Evolutionary conservation across 1,140 invertebrate genomes (phyloP).

Genomic region (Cyrtorhinus lividipennis): DNA sequence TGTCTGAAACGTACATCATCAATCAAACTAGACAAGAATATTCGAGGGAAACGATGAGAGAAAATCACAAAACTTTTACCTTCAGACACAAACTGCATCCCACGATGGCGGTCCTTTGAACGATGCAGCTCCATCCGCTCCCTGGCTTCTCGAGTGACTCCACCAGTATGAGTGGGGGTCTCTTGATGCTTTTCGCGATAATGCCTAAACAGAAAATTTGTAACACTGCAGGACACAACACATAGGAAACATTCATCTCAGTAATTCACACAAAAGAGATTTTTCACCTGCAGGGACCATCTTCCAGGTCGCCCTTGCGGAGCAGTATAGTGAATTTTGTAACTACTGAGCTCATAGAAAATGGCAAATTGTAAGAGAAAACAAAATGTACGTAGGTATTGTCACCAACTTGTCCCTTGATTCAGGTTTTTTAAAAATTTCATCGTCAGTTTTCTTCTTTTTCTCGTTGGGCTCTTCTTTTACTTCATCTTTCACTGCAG

Average conservation of each 20-base stretch:
- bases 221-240: too few species aligned
- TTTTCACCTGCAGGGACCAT: conserved; percentile 30
- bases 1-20: background rate
- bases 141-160: conserved; percentile 64
- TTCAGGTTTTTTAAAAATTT: conserved; percentile 29
- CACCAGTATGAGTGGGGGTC: conserved; percentile 85
- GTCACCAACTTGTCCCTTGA: conserved; percentile 23
- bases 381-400: too few species aligned
- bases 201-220: conserved; percentile 37
- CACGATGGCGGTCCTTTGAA: conserved; percentile 39
- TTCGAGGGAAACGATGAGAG: too few species aligned
- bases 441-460: conserved; percentile 27
- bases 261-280: background rate
- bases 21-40: too few species aligned
- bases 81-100: conserved; percentile 32
- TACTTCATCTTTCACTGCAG: conserved; percentile 14
- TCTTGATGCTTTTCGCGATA: conserved; percentile 66
- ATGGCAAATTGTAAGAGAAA: too few species aligned
- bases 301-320: too few species aligned
- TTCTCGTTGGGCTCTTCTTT: conserved; percentile 20
- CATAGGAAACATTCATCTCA: too few species aligned
- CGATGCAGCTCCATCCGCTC: conserved; percentile 52
- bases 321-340: too few species aligned
- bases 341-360: too few species aligned
- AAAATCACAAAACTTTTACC: too few species aligned